Conservation (phyloP, 2,888 invertebrate species). For the Drosophila subsilvestris region DNA sequence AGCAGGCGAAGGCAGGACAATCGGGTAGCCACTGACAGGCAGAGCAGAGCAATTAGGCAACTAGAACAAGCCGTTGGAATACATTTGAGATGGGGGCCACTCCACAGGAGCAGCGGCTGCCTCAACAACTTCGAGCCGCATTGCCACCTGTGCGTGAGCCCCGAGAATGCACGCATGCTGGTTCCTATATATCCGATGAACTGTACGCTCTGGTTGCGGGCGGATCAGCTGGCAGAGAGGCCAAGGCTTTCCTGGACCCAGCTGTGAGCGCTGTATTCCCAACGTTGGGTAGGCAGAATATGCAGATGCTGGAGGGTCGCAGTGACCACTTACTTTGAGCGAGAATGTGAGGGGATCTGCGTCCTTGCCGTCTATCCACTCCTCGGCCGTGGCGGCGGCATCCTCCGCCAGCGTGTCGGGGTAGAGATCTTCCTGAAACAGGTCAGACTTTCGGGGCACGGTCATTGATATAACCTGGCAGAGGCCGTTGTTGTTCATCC, state of each 20-base stretch:
- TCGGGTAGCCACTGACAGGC: conserved; percentile 37
- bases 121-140: conserved; percentile 42
- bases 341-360: conserved; percentile 96
- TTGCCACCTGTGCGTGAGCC: conserved; percentile 32
- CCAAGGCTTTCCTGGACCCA: conserved; percentile 4
- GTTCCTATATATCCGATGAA: conserved; percentile 6
- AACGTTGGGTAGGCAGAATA: conserved; percentile 39
- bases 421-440: conserved; percentile 98
- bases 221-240: conserved; percentile 15
- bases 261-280: conserved; percentile 75
- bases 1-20: conserved; percentile 39
- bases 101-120: conserved; percentile 38
- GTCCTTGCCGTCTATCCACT: conserved; percentile 95
- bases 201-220: conserved; percentile 56
- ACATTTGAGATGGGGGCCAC: conserved; percentile 45
- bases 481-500: conserved; percentile 96
- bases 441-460: conserved; percentile 97
- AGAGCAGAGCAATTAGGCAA: conserved; percentile 29
- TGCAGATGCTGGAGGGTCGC: conserved; percentile 12
- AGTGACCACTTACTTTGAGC: conserved; percentile 89
- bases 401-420: conserved; percentile 97
- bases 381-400: conserved; percentile 94
- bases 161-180: conserved; percentile 29
- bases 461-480: conserved; percentile 98
- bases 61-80: conserved; percentile 56